Evolutionary conservation across 2,888 invertebrate genomes (phyloP), one percentile per base, ranked within the genome.

Genomic region (Mythimna impura): DNA sequence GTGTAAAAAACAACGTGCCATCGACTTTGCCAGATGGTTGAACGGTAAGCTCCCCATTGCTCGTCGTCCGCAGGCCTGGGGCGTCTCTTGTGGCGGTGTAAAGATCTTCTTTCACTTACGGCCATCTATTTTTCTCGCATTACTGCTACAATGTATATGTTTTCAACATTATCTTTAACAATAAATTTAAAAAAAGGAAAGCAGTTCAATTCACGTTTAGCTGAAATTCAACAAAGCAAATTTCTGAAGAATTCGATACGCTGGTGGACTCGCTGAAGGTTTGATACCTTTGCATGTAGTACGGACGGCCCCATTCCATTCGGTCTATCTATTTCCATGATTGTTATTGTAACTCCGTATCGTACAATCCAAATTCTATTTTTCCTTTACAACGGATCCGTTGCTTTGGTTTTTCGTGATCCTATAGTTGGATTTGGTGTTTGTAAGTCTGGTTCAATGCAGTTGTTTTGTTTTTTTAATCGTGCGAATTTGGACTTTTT

Each of bases 311-410:
- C 85, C 79, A 82, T 87, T 86, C 84, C 77, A 79, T 86, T 71
- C 79, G 67, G 78, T 84, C 83, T 89, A 89, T 92, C 88, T 88
- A 87, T 86, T 88, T 73, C 85, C 87, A 88, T 92, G 91, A 92
- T 92, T 91, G 91, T 91, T 93, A 92, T 93, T 91, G 90, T 87
- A 86, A 89, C 87, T 86, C 86, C 85, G 85, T 88, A 87, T 73
- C 83, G 80, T 74, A 65, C 78, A 64, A 77, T 78, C 68, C 74
- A 71, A 60, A 82, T 84, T 82, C 78, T 83, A 76, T 82, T 84
- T 52, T 82, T 73, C 78, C 76, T 81, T 78, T 76, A 71, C 66
- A 80, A 25, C 69, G 47, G 52, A 80, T 66, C 70, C 61, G 74
- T 40, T 71, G 64, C 66, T 66, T 72, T 71, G 76, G 43, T 67